These are phyloP conservation scores for Aplocera efformata DNA, from an alignment of 2,888 invertebrate genomes.

Conservation along the genomic window DNA sequence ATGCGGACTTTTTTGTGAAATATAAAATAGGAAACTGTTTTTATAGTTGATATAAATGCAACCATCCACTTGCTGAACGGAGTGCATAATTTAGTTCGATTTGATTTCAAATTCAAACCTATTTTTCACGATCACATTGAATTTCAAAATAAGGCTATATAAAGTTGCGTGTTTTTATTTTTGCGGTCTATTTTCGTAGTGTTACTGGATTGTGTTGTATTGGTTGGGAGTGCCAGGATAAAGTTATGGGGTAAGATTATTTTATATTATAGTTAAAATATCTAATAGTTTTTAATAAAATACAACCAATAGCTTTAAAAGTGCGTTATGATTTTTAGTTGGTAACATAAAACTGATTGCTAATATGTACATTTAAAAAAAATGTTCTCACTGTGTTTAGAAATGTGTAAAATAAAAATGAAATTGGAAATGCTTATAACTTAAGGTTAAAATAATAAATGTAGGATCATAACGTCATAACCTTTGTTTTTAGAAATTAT, in stretches of 20 bases:
- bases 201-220: constrained; percentile 54
- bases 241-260: constrained; percentile 57
- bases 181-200: constrained; percentile 61
- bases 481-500: too few relatives aligned
- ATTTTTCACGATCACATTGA: constrained; percentile 75
- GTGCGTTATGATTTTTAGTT: too few relatives aligned
- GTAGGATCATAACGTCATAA: too few relatives aligned
- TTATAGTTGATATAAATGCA: constrained; percentile 42
- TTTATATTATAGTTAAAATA: too few relatives aligned
- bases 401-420: too few relatives aligned
- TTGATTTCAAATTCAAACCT: constrained; percentile 55
- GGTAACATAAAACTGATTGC: too few relatives aligned
- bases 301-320: too few relatives aligned
- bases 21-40: constrained; percentile 18
- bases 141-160: constrained; percentile 75
- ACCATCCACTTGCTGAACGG: constrained; percentile 57
- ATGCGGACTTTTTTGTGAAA: constrained; percentile 9
- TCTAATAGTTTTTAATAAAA: too few relatives aligned
- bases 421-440: too few relatives aligned
- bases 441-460: too few relatives aligned
- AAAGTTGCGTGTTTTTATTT: constrained; percentile 60
- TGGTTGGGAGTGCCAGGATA: constrained; percentile 20
- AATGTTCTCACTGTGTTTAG: too few relatives aligned
- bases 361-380: too few relatives aligned
- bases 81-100: constrained; percentile 59